These are phyloP conservation scores for Apeltes quadracus DNA, from an alignment of 2,113 vertebrate species.

Conservation along the genomic window DNA sequence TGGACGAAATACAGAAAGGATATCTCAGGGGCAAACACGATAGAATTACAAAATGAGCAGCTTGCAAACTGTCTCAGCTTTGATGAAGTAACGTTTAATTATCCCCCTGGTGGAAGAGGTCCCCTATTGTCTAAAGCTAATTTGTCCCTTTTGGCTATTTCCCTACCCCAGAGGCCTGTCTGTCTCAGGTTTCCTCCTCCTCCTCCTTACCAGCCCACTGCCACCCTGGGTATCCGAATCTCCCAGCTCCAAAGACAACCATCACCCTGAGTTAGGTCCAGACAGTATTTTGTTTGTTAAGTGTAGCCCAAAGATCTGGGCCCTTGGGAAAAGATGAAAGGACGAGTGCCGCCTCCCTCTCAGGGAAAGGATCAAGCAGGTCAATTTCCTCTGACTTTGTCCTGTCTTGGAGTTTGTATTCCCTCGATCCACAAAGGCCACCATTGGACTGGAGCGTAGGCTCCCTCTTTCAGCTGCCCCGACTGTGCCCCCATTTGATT, in stretches of 20 bases:
- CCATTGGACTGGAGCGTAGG: conserved; percentile 74
- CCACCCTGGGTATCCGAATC: conserved; percentile 73
- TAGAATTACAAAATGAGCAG: conserved; percentile 92
- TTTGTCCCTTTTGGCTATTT: conserved; percentile 88
- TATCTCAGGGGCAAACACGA: conserved; percentile 83
- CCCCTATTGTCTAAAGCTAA: conserved; percentile 88
- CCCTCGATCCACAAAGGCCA: conserved; percentile 79
- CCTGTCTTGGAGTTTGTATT: conserved; percentile 80
- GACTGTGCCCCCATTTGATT: conserved; percentile 79
- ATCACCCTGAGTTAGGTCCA: conserved; percentile 66
- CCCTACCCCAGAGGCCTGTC: conserved; percentile 78
- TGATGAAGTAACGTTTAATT: conserved; percentile 95
- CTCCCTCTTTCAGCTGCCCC: conserved; percentile 68
- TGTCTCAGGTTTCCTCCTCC: conserved; percentile 79
- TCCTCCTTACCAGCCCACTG: conserved; percentile 68
- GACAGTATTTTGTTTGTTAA: conserved; percentile 85
- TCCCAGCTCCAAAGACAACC: conserved; percentile 63
- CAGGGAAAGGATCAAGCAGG: conserved; percentile 82
- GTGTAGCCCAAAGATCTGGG: conserved; percentile 78
- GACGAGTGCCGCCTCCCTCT: conserved; percentile 70
- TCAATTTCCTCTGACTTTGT: conserved; percentile 85
- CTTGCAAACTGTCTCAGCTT: conserved; percentile 92
- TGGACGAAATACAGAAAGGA: conserved; percentile 75
- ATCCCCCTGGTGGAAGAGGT: conserved; percentile 89
- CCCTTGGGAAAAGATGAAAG: conserved; percentile 82